phyloP scores from a whole-genome alignment of 2,888 invertebrate species.

The Tuta absoluta region DNA sequence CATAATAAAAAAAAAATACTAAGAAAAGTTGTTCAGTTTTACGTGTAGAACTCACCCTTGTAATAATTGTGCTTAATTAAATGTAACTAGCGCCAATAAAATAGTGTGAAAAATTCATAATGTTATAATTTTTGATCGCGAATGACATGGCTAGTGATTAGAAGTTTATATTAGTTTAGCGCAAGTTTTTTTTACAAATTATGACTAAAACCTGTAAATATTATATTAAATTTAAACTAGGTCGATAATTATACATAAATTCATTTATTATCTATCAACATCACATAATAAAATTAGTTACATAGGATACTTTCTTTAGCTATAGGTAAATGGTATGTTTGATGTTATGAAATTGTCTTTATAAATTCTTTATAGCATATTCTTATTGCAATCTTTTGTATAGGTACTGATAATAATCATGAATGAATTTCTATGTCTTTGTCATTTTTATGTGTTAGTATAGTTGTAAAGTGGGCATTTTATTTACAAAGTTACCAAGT shows the following conservation, averaged over 20 bases:
- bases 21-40: no score
- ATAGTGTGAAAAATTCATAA: slow-evolving; percentile 34
- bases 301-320: slow-evolving; percentile 33
- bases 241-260: background rate
- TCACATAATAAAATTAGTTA: slow-evolving; percentile 42
- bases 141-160: slow-evolving; percentile 81
- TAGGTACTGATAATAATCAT: background rate
- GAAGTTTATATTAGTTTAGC: slow-evolving; percentile 72
- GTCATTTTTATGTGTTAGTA: no score
- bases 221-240: slow-evolving; percentile 34
- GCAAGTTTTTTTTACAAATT: slow-evolving; percentile 54
- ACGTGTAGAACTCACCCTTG: no score
- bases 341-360: slow-evolving; percentile 32
- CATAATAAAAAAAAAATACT: no score
- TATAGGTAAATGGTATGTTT: slow-evolving; percentile 37
- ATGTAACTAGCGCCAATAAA: background rate
- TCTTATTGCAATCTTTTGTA: background rate
- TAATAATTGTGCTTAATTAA: background rate
- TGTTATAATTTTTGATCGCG: slow-evolving; percentile 58
- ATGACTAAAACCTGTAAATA: slow-evolving; percentile 63
- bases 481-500: background rate
- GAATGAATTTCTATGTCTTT: background rate
- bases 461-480: slow-evolving; percentile 4
- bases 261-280: slow-evolving; percentile 37
- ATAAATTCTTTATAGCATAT: slow-evolving; percentile 24